Evolutionary conservation across 2,797 vertebrate genomes (phyloP), one percentile per base, ranked within the genome.

Genomic region (Oreochromis mossambicus): DNA sequence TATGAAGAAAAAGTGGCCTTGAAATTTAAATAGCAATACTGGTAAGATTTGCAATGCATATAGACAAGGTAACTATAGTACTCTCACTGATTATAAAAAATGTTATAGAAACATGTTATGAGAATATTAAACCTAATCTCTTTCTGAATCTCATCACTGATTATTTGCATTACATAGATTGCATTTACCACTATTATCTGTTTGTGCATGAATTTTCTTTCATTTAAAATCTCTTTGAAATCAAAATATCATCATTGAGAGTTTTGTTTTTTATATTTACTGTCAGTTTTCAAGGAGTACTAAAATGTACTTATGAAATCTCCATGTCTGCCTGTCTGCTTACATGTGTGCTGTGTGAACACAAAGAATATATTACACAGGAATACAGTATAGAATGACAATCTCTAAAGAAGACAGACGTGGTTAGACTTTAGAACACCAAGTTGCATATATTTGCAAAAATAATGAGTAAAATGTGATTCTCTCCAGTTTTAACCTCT

Each of bases 401-500:
- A 77, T 3, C 17, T 32, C 50, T 19, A 21, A 29, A 76, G 54
- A 81, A 52, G 21, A 24, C 36, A 52, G 7, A 73, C 50, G 55
- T 78, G 38, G 52, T 83, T 38, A 38, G 73, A 80, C 36, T 34
- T 75, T 34, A 38, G 14, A 80, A 82, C 77, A 78, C 50, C 7
- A 29, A 73, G 34, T 73, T 56, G 81, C 51, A 86, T 83, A 78
- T 10, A 86, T 86, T 87, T 89, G 52, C 66, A 83, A 86, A 85
- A 75, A 83, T 83, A 88, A 84, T 84, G 55, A 91, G 46, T 75
- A 51, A 66, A 83, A 87, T 77, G 34, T 77, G 26, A 85, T 88
- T 86, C 78, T 86, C 66, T 68, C 77, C 13, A 8, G 6, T 75
- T 51, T 54, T 66, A 26, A 81, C 19, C 78, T 82, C 82, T 86